These are phyloP conservation scores for Acleris holmiana DNA, from an alignment of 2,888 invertebrate genomes.

Conservation along the genomic window DNA sequence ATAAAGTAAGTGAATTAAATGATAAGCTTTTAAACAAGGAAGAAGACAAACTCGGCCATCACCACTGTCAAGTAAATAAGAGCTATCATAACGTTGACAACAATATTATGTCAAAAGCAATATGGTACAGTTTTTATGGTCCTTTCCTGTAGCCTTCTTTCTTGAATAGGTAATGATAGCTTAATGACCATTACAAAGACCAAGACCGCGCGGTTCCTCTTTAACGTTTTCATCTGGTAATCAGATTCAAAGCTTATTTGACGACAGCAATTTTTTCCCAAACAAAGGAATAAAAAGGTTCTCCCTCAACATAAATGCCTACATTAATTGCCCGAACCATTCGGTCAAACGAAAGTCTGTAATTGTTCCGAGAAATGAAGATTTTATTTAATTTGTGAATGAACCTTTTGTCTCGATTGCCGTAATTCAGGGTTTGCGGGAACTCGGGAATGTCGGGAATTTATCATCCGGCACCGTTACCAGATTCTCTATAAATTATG, in stretches of 20 bases:
- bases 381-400: constrained; percentile 24
- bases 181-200: too few species aligned
- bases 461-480: constrained; percentile 13
- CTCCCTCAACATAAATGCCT: constrained; percentile 1
- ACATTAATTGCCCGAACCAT: constrained; percentile 15
- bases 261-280: background rate
- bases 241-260: background rate
- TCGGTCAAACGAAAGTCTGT: constrained; percentile 6
- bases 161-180: too few species aligned
- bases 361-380: constrained; percentile 5
- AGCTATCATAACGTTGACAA: too few species aligned
- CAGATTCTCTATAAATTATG: constrained; percentile 23
- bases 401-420: constrained; percentile 20
- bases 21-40: too few species aligned
- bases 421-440: constrained; percentile 21
- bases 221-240: too few species aligned
- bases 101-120: too few species aligned
- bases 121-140: too few species aligned
- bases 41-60: too few species aligned
- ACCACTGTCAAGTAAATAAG: too few species aligned
- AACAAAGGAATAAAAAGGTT: constrained; percentile 5
- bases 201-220: too few species aligned
- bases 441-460: constrained; percentile 7
- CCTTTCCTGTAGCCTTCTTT: too few species aligned
- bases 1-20: too few species aligned